These are phyloP conservation scores for Muraenolepis orangiensis DNA, from an alignment of 2,797 vertebrate genomes.

Conservation along the genomic window DNA sequence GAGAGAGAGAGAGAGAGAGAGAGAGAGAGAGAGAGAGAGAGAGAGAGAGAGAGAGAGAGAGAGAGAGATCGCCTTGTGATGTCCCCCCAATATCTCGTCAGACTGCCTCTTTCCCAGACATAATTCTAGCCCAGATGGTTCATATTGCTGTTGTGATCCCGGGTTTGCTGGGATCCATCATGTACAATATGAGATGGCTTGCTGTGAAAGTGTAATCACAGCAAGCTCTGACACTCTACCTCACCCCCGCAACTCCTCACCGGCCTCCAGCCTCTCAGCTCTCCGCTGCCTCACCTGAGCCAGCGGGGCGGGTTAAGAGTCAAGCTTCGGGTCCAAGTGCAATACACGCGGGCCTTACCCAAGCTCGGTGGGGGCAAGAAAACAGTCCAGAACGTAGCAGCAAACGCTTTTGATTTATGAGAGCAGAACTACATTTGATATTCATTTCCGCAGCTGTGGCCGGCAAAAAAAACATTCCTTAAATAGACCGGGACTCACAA, in stretches of 20 bases:
- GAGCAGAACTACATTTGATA: constrained; percentile 73
- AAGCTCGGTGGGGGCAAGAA: constrained; percentile 43
- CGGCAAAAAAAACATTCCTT: constrained; percentile 70
- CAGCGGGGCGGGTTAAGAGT: constrained; percentile 52
- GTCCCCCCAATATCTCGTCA: not conserved
- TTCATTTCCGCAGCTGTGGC: constrained; percentile 75
- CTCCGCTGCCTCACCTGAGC: constrained; percentile 29
- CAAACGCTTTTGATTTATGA: constrained; percentile 75
- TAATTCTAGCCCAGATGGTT: not conserved
- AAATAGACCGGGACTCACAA: constrained; percentile 69
- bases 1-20: not conserved
- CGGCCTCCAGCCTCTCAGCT: constrained; percentile 14
- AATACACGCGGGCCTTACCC: constrained; percentile 58
- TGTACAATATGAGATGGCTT: constrained; percentile 13
- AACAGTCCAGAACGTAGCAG: constrained; percentile 59
- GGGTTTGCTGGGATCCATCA: constrained; percentile 10
- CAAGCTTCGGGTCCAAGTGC: constrained; percentile 51
- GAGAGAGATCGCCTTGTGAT: not conserved
- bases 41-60: not conserved
- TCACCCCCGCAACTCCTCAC: not conserved
- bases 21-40: too few relatives aligned
- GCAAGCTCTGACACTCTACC: constrained; percentile 23
- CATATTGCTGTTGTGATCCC: not conserved
- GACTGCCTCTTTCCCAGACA: not conserved
- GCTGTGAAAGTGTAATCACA: constrained; percentile 23